These are phyloP conservation scores for Oenanthe melanoleuca DNA, from an alignment of 2,113 vertebrate species.

Conservation along the genomic window DNA sequence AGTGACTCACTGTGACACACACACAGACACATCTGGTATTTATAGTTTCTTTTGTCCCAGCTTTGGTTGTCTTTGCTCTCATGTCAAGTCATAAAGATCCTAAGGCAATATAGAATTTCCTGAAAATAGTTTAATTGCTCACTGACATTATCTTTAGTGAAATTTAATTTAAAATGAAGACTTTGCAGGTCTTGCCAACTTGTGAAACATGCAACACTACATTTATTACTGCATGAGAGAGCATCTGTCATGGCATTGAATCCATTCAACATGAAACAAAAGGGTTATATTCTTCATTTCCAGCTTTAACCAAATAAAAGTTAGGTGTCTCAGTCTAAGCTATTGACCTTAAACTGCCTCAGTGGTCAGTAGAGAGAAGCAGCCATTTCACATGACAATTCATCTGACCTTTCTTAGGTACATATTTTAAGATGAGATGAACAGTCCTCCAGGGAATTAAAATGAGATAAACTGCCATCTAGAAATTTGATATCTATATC, in stretches of 20 bases:
- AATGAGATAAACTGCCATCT: conserved; percentile 43
- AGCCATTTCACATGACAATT: conserved; percentile 30
- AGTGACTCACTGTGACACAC: conserved; percentile 25
- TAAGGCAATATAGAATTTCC: conserved; percentile 31
- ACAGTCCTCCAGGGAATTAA: conserved; percentile 23
- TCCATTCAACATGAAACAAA: background rate
- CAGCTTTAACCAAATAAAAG: background rate
- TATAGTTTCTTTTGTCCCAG: conserved; percentile 53
- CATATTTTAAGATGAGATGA: conserved; percentile 31
- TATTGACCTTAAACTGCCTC: conserved; percentile 20
- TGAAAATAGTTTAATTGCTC: conserved; percentile 57
- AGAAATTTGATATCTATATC: conserved; percentile 52
- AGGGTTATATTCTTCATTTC: background rate
- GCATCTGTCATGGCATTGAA: background rate
- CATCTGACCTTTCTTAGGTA: conserved; percentile 53
- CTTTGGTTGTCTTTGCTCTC: conserved; percentile 12
- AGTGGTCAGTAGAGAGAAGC: conserved; percentile 1
- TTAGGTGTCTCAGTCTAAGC: background rate
- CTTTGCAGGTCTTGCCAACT: conserved; percentile 5
- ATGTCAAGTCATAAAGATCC: conserved; percentile 5
- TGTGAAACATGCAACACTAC: conserved; percentile 5
- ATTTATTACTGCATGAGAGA: conserved; percentile 5
- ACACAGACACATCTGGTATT: background rate
- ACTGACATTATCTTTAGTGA: conserved; percentile 29
- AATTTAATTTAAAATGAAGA: conserved; percentile 38